Conservation (phyloP, 2,888 invertebrate genomes). For the Idaea aversata region DNA sequence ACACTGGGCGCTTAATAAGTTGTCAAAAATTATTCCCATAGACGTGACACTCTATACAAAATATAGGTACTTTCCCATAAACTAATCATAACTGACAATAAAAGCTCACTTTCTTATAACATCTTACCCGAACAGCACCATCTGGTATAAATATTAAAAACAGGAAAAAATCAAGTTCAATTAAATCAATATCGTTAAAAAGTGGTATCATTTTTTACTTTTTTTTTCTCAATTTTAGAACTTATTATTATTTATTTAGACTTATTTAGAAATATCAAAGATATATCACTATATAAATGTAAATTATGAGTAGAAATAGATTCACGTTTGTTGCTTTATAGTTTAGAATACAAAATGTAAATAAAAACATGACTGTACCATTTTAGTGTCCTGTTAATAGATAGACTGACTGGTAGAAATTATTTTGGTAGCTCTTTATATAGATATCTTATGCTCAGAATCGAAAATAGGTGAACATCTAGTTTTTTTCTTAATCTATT, state of each 20-base stretch:
- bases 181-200: background rate
- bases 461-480: conserved; percentile 36
- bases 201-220: background rate
- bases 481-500: conserved; percentile 8
- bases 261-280: no score
- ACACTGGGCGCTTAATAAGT: no score
- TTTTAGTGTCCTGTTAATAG: conserved; percentile 45
- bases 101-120: background rate
- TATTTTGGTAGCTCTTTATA: conserved; percentile 43
- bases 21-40: no score
- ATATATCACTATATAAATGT: no score
- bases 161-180: background rate
- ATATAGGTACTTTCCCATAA: background rate
- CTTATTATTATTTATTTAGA: background rate
- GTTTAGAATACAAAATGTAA: conserved; percentile 3
- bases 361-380: conserved; percentile 36
- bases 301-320: background rate
- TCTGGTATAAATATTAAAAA: conserved; percentile 6
- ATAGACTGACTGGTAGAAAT: conserved; percentile 39
- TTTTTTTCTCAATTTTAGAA: background rate
- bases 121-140: conserved; percentile 3
- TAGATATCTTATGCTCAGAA: conserved; percentile 39
- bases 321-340: background rate
- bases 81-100: background rate
- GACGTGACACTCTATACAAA: background rate